Evolutionary conservation across 2,797 vertebrate species (phyloP).

Genomic region (Gorsachius magnificus): DNA sequence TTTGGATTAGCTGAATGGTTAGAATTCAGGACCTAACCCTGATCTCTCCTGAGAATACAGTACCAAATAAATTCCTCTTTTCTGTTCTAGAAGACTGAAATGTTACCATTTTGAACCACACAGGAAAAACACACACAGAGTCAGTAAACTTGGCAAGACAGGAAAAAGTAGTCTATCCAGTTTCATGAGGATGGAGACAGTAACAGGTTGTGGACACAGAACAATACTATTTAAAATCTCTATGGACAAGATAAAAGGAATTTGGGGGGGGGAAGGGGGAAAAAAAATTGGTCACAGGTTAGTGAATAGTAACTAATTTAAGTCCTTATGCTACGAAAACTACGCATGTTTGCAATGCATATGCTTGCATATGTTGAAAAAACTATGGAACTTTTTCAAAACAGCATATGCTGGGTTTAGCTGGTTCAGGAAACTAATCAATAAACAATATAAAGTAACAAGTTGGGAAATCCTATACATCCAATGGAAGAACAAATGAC

Average conservation of each 20-base stretch:
- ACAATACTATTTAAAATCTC: background rate
- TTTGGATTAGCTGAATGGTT: background rate
- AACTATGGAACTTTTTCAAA: background rate
- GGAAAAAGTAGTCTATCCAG: background rate
- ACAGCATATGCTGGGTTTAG: background rate
- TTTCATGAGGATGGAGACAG: background rate
- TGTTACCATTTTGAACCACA: background rate
- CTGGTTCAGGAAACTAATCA: background rate
- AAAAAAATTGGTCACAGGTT: background rate
- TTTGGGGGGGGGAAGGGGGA: rapidly evolving
- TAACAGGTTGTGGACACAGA: background rate
- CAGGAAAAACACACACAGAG: background rate
- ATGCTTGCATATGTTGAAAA: background rate
- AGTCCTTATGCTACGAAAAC: background rate
- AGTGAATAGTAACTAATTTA: background rate
- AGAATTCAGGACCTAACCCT: background rate
- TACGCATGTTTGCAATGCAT: no score
- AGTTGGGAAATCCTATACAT: background rate
- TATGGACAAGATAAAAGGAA: background rate
- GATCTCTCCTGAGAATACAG: background rate
- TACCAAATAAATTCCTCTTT: background rate
- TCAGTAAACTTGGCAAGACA: background rate
- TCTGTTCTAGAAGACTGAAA: background rate
- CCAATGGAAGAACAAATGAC: background rate
- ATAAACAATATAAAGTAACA: background rate